phyloP scores from a whole-genome alignment of 2,113 vertebrate genomes.

The Lagenorhynchus albirostris region DNA sequence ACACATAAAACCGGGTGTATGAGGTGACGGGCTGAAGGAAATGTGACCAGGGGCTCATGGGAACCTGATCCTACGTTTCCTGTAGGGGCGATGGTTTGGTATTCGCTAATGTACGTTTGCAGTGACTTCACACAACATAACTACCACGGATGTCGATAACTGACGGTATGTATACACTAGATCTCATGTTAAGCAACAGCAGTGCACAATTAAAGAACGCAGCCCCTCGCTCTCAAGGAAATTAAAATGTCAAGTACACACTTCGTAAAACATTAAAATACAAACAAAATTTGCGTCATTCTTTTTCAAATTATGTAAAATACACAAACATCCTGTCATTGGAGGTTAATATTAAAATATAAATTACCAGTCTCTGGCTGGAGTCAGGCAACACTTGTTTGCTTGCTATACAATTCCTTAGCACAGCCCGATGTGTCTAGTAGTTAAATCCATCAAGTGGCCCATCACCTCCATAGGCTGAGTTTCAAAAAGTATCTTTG shows the following conservation, averaged over 20 bases:
- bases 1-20: background rate
- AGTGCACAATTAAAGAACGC: background rate
- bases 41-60: background rate
- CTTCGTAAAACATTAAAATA: background rate
- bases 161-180: background rate
- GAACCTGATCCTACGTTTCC: background rate
- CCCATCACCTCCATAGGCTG: fast-evolving
- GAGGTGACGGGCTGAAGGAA: background rate
- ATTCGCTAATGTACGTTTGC: background rate
- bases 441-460: background rate
- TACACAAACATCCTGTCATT: background rate
- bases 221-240: background rate
- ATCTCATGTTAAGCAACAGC: background rate
- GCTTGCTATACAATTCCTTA: background rate
- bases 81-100: background rate
- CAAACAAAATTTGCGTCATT: background rate
- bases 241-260: background rate
- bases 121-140: background rate
- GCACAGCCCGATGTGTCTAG: background rate
- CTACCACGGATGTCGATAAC: background rate
- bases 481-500: background rate
- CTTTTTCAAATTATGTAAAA: background rate
- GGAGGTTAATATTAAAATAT: background rate
- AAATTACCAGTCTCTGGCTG: background rate
- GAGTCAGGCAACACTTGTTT: background rate